Evolutionary conservation across 2,113 vertebrate species (phyloP).

Genomic region (Capreolus pygargus): DNA sequence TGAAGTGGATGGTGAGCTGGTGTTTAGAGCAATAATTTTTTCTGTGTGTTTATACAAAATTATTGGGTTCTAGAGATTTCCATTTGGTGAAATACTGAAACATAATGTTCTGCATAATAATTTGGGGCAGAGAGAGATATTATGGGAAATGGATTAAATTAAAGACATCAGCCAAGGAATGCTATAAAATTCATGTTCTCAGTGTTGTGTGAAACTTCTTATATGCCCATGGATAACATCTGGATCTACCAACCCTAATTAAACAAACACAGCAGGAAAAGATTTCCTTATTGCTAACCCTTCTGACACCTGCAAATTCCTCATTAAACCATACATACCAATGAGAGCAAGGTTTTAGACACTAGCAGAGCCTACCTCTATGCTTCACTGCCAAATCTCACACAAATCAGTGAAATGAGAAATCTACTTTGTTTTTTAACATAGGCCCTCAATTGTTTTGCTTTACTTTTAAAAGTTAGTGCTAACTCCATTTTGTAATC

Average conservation of each 20-base stretch:
- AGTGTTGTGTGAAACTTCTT: neutral
- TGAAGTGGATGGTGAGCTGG: neutral
- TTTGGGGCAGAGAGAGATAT: neutral
- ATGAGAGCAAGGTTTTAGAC: neutral
- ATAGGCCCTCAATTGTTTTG: neutral
- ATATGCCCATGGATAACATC: neutral
- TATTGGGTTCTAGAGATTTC: neutral
- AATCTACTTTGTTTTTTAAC: neutral
- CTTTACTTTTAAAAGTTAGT: constrained; percentile 12
- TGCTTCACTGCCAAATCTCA: neutral
- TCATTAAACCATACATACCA: neutral
- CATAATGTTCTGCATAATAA: neutral
- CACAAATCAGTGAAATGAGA: neutral
- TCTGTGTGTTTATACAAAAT: neutral
- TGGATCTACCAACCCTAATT: constrained; percentile 47
- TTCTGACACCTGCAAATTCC: constrained; percentile 39
- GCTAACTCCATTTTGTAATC: neutral
- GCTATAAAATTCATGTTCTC: neutral
- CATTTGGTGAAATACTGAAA: neutral
- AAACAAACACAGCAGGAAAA: constrained; percentile 43
- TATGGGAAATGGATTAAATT: neutral
- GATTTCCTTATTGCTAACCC: neutral
- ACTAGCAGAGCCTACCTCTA: neutral
- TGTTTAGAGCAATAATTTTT: neutral
- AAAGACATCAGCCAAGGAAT: neutral